A percentile compares a stretch with the other conserved stretches of the same genome.
Evolutionary conservation across 2,888 invertebrate genomes (phyloP).

Genomic region (Cheilosia vernalis): DNA sequence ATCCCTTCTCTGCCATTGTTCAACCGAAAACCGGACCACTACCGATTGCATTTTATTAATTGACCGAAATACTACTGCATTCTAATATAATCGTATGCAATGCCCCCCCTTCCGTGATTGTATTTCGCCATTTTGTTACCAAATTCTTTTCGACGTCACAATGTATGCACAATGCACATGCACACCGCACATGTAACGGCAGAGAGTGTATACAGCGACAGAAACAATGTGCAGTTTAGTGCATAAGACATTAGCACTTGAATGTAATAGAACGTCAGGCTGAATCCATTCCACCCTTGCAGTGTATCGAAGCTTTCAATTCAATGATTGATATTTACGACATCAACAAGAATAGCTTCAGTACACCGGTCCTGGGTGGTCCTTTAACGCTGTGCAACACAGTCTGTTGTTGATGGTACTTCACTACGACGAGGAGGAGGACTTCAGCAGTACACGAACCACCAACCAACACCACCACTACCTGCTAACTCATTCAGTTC

Average conservation of each 20-base stretch:
- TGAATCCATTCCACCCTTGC: constrained; percentile 3
- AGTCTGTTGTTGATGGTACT: constrained; percentile 59
- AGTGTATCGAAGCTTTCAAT: constrained; percentile 63
- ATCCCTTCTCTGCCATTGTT: constrained; percentile 21
- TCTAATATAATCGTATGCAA: neutral
- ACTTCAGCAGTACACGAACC: neutral
- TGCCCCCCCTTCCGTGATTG: constrained; percentile 17
- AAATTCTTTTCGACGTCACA: constrained; percentile 37
- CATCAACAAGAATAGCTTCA: constrained; percentile 47
- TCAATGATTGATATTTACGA: constrained; percentile 69
- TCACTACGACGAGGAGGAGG: constrained; percentile 20
- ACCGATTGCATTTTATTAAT: constrained; percentile 53
- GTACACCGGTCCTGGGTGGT: constrained; percentile 7
- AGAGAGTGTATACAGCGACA: neutral
- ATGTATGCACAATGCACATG: constrained; percentile 1
- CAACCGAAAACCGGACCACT: constrained; percentile 9
- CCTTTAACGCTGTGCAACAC: constrained; percentile 33
- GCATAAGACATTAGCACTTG: constrained; percentile 62
- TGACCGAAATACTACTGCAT: constrained; percentile 11
- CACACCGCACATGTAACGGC: constrained; percentile 4
- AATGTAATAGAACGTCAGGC: constrained; percentile 50
- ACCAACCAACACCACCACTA: constrained; percentile 18
- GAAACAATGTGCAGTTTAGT: constrained; percentile 61
- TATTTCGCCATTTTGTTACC: constrained; percentile 40
- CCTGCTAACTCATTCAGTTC: constrained; percentile 26